Percentiles rank a stretch among this genome's conserved stretches.
phyloP scores from a whole-genome alignment of 1,140 invertebrate genomes.

The Vollenhovia emeryi region DNA sequence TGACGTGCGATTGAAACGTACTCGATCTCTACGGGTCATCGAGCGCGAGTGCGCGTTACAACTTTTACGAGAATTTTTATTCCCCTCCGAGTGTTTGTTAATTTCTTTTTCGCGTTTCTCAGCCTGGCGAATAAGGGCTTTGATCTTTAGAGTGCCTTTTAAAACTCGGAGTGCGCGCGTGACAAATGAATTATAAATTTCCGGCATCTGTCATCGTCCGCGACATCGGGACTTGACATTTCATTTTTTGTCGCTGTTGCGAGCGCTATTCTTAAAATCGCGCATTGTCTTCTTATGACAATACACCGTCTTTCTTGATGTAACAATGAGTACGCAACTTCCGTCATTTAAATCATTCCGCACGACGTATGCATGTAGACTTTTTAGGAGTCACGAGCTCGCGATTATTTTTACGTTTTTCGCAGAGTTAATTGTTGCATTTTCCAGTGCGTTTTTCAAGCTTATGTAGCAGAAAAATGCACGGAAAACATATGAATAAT shows the following conservation, averaged over 20 bases:
- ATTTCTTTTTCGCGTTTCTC: neutral
- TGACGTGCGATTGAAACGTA: conserved; percentile 41
- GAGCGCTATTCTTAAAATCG: conserved; percentile 11
- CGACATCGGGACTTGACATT: conserved; percentile 23
- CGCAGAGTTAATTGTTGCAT: neutral
- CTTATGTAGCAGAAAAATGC: neutral
- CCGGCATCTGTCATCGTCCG: neutral
- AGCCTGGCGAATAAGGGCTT: neutral
- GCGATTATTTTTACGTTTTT: neutral
- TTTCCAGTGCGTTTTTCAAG: neutral
- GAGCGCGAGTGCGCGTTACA: neutral
- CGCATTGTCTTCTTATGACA: conserved; percentile 9
- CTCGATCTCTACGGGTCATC: conserved; percentile 26
- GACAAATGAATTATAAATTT: conserved; percentile 9
- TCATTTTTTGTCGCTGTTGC: neutral
- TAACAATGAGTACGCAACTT: neutral
- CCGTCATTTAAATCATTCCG: neutral
- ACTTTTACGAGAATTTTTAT: conserved; percentile 18
- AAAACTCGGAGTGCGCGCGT: neutral
- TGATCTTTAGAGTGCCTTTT: conserved; percentile 16
- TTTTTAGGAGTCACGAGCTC: neutral
- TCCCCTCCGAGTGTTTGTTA: neutral
- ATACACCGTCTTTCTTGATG: conserved; percentile 5
- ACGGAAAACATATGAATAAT: neutral
- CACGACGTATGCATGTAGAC: neutral